phyloP scores from a whole-genome alignment of 2,888 invertebrate species.

The Pilophorus perplexus region DNA sequence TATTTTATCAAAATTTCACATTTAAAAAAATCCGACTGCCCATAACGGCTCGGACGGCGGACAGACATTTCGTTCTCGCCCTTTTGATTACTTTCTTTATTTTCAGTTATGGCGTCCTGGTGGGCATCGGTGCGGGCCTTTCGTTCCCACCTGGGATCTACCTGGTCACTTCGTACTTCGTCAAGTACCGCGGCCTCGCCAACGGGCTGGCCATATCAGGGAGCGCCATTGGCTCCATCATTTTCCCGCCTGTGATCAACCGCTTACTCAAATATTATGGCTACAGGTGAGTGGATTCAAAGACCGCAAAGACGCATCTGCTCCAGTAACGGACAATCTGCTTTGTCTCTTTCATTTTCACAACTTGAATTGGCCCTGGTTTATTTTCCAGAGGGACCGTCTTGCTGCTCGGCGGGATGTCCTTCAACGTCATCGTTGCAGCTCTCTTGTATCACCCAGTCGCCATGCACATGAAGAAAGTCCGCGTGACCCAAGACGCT shows the following conservation, averaged over 20 bases:
- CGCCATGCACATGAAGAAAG: constrained; percentile 72
- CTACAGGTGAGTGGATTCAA: constrained; percentile 66
- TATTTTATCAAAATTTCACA: too few species aligned
- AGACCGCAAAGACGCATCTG: too few species aligned
- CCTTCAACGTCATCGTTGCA: constrained; percentile 79
- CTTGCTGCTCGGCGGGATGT: constrained; percentile 75
- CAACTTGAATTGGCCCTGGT: too few species aligned
- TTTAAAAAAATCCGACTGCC: too few species aligned
- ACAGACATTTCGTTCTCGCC: too few species aligned
- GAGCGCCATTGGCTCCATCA: constrained; percentile 80
- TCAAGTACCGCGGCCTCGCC: constrained; percentile 72
- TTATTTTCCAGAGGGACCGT: constrained; percentile 74
- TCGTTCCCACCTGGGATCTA: constrained; percentile 87
- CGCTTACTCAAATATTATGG: constrained; percentile 70
- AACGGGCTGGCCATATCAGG: constrained; percentile 88
- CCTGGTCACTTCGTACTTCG: constrained; percentile 84
- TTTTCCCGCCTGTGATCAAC: constrained; percentile 74
- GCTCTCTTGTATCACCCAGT: constrained; percentile 82
- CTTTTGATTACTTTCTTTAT: too few species aligned
- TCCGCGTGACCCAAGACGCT: constrained; percentile 51
- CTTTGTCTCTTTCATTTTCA: too few species aligned
- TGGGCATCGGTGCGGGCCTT: constrained; percentile 79
- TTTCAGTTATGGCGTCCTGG: constrained; percentile 74
- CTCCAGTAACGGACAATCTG: too few species aligned
- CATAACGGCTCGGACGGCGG: too few species aligned